Evolutionary conservation across 1,140 invertebrate genomes (phyloP).

Genomic region (Drosophila repletoides): DNA sequence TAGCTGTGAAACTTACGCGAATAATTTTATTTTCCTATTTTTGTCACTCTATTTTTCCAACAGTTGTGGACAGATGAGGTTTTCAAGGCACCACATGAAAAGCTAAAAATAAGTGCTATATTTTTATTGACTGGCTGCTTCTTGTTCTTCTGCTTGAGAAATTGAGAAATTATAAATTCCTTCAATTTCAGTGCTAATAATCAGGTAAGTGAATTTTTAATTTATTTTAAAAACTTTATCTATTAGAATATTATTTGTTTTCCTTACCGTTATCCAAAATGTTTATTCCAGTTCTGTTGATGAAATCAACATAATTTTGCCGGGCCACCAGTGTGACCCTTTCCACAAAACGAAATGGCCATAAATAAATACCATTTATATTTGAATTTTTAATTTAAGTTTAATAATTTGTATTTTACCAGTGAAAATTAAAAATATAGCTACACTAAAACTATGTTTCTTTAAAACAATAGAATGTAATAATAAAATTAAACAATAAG

Average conservation of each 20-base stretch:
- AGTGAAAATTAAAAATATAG: too few species aligned
- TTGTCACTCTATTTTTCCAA: constrained; percentile 12
- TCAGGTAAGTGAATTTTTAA: too few species aligned
- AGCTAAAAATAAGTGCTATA: constrained; percentile 41
- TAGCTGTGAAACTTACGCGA: not conserved
- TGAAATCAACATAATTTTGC: not conserved
- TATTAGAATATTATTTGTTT: not conserved
- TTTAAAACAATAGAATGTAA: too few species aligned
- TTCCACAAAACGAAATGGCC: not conserved
- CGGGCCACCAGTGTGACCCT: constrained; percentile 9
- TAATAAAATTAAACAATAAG: too few species aligned
- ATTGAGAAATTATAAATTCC: not conserved
- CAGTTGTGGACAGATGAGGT: constrained; percentile 4
- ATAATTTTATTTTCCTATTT: not conserved
- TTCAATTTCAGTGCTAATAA: too few species aligned
- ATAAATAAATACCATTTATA: constrained; percentile 9
- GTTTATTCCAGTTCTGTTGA: not conserved
- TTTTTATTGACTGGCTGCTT: constrained; percentile 21
- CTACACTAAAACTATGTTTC: too few species aligned
- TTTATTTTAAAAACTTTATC: not conserved
- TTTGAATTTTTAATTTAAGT: not conserved
- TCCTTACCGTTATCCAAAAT: constrained; percentile 1
- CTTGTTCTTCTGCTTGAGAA: not conserved
- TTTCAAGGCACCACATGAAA: constrained; percentile 32
- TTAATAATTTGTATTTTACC: not conserved